Evolutionary conservation across 92 coral and sea anemone genomes (phyloP), one percentile per base, ranked within the genome.

Genomic region (Diadumene lineata): DNA sequence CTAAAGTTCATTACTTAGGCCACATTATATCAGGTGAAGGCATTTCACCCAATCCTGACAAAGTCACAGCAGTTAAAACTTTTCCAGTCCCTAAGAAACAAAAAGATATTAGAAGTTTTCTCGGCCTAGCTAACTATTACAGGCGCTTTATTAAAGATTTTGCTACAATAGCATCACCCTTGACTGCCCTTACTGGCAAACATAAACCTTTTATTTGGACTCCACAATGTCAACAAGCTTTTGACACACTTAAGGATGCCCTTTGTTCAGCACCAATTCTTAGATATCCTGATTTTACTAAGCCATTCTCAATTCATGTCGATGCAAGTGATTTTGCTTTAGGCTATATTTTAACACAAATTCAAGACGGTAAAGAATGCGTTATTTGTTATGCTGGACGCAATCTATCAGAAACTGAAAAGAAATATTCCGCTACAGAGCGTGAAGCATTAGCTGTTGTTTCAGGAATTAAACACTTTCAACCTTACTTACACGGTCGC

Each of bases 271-370:
- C 86, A 2, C 86, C 82, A 23, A 26, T 76, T n/a, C 21, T 38
- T 75, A 2, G 4, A 24, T 44, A 8, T 44, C 51, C 51, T 44
- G 17, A 44, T 17, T 44, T 19, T 55, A 74, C 55, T 81, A 81
- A 68, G 74, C 86, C 0, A 81, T 65, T 33, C 81, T 81, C 11
- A 74, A 75, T n/a, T n/a, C n/a, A n/a, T n/a, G n/a, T n/a, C n/a
- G n/a, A n/a, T n/a, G n/a, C n/a, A n/a, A n/a, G n/a, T 8, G 76
- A 81, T 58, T 43, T 74, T 2, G 86, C 81, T 1, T 30, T 81
- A 0, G 81, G 68, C 0, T 81, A 75, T 1, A 74, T 81, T 1
- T 67, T 81, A 31, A 74, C 86, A 23, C 81, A 50, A 30, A 2
- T 55, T 50, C 66, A 75, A 7, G 25, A 43, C 72, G 73, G 81